A percentile compares a stretch with the other conserved stretches of the same genome.
Conservation (phyloP, 2,113 vertebrate genomes). For the Elephas maximus region DNA sequence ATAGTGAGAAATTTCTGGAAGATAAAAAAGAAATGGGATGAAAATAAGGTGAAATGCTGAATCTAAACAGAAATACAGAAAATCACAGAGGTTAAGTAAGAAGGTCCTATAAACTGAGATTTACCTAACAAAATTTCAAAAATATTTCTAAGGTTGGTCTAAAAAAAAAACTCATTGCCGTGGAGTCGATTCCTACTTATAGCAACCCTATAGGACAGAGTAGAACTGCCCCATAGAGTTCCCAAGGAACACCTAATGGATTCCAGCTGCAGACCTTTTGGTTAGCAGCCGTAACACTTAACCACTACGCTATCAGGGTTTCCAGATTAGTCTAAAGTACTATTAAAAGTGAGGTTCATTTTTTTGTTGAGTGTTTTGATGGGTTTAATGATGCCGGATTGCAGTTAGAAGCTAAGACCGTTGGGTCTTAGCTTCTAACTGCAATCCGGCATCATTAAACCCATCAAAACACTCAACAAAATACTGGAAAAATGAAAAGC, state of each 20-base stretch:
- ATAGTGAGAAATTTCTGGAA: neutral
- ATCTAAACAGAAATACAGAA: neutral
- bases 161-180: neutral
- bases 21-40: neutral
- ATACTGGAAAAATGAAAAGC: neutral
- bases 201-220: too few species aligned
- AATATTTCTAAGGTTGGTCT: neutral
- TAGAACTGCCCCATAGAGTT: too few species aligned
- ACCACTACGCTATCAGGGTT: too few species aligned
- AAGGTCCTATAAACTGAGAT: neutral
- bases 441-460: neutral
- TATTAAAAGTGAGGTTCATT: neutral
- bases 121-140: neutral
- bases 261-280: too few species aligned
- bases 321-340: neutral
- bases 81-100: neutral
- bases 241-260: too few species aligned
- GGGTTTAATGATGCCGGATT: neutral
- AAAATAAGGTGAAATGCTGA: neutral
- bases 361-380: too few species aligned
- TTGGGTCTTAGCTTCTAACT: neutral
- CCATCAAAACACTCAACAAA: too few species aligned
- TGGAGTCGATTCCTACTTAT: too few species aligned
- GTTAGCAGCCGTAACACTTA: too few species aligned
- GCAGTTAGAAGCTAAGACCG: neutral